Base-by-base conservation (phyloP, 2,797 vertebrate species). In the Cottoperca gobio region DNA sequence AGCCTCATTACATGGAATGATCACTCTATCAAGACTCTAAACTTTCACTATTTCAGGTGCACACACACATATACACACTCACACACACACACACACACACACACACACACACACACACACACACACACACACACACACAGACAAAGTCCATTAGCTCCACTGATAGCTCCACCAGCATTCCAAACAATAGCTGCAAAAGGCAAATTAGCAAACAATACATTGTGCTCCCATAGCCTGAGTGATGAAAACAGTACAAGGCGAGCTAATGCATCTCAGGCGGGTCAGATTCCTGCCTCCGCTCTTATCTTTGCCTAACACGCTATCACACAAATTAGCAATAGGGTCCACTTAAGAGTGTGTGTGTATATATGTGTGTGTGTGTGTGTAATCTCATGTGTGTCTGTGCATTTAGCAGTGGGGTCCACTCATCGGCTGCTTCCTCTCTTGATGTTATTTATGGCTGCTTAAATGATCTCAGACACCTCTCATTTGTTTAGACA, bases 261-360 rank as follows among this genome's bases (percentile, higher is more conserved):
- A 82, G 83, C 75, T 84, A 88, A 90, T 90, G 83, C 87, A 81
- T 90, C 82, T 79, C 61, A 73, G 83, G 79, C 83, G 75, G 83
- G 76, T 85, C 81, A 81, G 82, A 91, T 84, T 87, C 81, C 86
- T 88, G 87, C 88, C 82, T 88, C 71, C 6, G 43, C 61, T 83
- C 87, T 93, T 94, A 93, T 93, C 92, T 89, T 68, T 71, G 57
- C 69, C 78, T 77, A 87, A 86, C 93, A 93, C 81, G 62, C 90
- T 86, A 91, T 94, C 90, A 86, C 83, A 92, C 88, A 92, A 93
- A 93, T 93, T 91, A 94, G 88, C 88, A 93, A 86, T 50, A 78
- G 74, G 88, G 60, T 90, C 86, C 83, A 88, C 82, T 89, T 90
- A 84, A 86, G 72, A 59, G 28, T 33, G 76, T 58, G 65, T 58